phyloP scores from a whole-genome alignment of 1,140 invertebrate species.

The Caenorhabditis briggsae region DNA sequence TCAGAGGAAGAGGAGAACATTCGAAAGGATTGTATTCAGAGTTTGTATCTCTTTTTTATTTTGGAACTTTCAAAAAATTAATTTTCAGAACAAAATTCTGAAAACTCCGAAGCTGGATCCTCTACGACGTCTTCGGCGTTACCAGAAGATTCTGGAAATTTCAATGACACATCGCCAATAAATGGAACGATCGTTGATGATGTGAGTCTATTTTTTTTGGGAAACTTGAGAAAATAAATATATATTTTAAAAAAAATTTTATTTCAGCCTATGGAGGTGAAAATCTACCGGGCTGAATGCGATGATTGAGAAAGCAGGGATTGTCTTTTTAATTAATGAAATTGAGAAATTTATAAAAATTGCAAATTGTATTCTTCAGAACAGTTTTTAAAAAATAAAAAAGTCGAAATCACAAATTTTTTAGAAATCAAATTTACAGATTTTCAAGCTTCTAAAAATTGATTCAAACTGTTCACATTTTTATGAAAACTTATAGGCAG shows the following conservation, averaged over 20 bases:
- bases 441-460: no score
- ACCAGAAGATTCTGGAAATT: not conserved
- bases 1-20: conserved; percentile 18
- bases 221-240: not conserved
- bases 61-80: not conserved
- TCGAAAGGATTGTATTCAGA: not conserved
- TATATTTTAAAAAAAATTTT: not conserved
- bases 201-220: conserved; percentile 2
- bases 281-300: conserved; percentile 17
- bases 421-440: no score
- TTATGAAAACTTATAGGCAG: no score
- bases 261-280: conserved; percentile 50
- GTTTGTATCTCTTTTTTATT: not conserved
- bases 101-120: not conserved
- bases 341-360: no score
- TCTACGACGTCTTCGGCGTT: not conserved
- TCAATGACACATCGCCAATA: conserved; percentile 10
- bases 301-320: not conserved
- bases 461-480: no score
- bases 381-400: no score
- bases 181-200: conserved; percentile 26
- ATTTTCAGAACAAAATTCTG: conserved; percentile 17
- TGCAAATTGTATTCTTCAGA: no score
- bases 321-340: no score
- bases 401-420: no score